Conservation (phyloP, 2,888 invertebrate species). For the Gryllus longicercus region DNA sequence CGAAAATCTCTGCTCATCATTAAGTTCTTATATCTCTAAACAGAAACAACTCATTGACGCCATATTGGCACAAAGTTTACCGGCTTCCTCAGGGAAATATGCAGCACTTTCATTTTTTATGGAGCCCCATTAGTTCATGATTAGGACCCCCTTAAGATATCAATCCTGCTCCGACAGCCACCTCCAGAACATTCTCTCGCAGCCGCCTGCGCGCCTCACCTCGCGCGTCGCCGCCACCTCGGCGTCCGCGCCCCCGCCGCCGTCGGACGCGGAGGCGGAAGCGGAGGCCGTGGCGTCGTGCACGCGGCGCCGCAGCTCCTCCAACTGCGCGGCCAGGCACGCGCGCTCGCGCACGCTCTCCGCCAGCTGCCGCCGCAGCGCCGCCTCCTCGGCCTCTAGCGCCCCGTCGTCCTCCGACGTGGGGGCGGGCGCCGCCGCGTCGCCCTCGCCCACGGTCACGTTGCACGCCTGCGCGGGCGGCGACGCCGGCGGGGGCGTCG, state of each 20-base stretch:
- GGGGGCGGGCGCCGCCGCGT: background rate
- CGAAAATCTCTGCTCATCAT: too few relatives aligned
- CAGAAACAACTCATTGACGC: too few relatives aligned
- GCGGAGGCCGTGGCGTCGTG: slow-evolving; percentile 28
- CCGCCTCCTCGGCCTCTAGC: background rate
- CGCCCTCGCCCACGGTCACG: background rate
- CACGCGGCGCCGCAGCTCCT: slow-evolving; percentile 32
- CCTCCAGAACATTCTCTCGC: slow-evolving; percentile 43
- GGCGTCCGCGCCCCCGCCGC: background rate
- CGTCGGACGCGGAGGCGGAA: background rate
- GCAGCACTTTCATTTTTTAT: too few relatives aligned
- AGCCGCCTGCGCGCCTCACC: background rate
- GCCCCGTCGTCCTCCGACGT: background rate
- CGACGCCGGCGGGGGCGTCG: background rate
- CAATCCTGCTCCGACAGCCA: slow-evolving; percentile 38
- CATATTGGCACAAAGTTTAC: too few relatives aligned
- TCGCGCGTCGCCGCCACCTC: background rate
- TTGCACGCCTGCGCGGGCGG: background rate
- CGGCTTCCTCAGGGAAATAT: too few relatives aligned
- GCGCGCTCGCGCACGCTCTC: slow-evolving; percentile 43
- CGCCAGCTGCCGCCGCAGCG: slow-evolving; percentile 42
- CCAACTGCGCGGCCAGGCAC: slow-evolving; percentile 39
- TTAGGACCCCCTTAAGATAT: too few relatives aligned
- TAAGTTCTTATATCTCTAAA: too few relatives aligned
- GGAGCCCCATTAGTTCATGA: too few relatives aligned